Base-by-base conservation (phyloP, 2,888 invertebrate genomes). In the Hypselothyrea guttata region DNA sequence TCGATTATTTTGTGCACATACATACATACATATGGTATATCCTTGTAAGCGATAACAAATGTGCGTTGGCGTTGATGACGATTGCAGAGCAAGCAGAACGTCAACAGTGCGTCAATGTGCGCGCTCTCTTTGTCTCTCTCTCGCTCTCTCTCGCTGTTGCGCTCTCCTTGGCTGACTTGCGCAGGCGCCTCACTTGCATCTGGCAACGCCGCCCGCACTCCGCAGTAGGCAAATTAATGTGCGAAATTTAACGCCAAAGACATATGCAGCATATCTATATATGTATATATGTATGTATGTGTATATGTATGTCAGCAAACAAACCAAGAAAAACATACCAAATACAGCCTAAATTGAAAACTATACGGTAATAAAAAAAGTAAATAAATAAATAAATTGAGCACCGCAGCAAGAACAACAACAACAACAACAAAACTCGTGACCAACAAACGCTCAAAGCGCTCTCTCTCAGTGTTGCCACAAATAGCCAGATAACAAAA, bases 121-220 rank as follows among this genome's bases (percentile, higher is more conserved):
- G 4, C 38, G 4, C 41, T 28, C 18, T 11, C 34, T 41, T 22
- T 42, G 11, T 0, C 35, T 8, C 31, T 15, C 35, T 37, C 28
- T 12, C 27, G 7, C 51, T 40, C 41, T 15, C 18, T n/a, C 48
- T 41, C 31, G 5, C 46, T 30, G 37, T 5, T 13, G 12, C 15
- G 37, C 47, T 72, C 57, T 52, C 45, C 47, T 65, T 65, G 45
- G 41, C 47, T 49, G 47, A 54, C 57, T 66, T 47, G 64, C 84
- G 84, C 82, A 62, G 66, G 77, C 81, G 84, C 74, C 47, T 62
- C 37, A 40, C 56, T 54, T 56, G 44, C 65, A 68, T 70, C 81
- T 78, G 81, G 81, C 77, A 76, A 79, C 22, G 62, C 72, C 64
- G 54, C 54, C 63, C 57, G 35, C 51, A 45, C 56, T 28, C 52